Evolutionary conservation across 2,113 vertebrate genomes (phyloP).

Genomic region (Rissa tridactyla): DNA sequence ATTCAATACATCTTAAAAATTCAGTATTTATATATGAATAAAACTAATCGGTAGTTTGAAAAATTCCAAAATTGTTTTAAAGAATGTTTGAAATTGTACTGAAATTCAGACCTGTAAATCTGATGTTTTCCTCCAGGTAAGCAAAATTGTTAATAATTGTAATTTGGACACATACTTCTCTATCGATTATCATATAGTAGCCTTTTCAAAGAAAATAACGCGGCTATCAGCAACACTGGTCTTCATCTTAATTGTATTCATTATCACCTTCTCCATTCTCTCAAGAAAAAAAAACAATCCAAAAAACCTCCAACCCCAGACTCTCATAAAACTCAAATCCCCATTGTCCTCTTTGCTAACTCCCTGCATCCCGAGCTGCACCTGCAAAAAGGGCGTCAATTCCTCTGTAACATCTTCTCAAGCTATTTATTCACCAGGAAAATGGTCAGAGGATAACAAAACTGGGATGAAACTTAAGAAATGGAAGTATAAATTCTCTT

Average conservation of each 20-base stretch:
- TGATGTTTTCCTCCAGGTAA: background rate
- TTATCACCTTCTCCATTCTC: background rate
- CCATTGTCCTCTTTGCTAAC: background rate
- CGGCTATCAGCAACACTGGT: background rate
- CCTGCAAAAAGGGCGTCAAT: background rate
- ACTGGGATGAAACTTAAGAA: background rate
- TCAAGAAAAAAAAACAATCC: background rate
- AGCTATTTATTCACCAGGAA: background rate
- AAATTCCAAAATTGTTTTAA: background rate
- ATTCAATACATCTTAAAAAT: background rate
- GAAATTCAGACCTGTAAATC: background rate
- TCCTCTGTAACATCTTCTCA: background rate
- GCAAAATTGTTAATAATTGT: background rate
- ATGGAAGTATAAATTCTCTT: background rate
- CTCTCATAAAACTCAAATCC: background rate
- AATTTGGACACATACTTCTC: background rate
- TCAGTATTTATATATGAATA: background rate
- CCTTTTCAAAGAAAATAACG: background rate
- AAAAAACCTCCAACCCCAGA: background rate
- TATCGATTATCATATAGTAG: background rate
- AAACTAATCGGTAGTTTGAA: background rate
- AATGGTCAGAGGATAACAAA: background rate
- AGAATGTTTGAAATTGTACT: background rate
- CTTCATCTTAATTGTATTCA: background rate
- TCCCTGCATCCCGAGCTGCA: fast-evolving